Conservation (phyloP, 2,113 vertebrate species). For the Scophthalmus maximus region DNA sequence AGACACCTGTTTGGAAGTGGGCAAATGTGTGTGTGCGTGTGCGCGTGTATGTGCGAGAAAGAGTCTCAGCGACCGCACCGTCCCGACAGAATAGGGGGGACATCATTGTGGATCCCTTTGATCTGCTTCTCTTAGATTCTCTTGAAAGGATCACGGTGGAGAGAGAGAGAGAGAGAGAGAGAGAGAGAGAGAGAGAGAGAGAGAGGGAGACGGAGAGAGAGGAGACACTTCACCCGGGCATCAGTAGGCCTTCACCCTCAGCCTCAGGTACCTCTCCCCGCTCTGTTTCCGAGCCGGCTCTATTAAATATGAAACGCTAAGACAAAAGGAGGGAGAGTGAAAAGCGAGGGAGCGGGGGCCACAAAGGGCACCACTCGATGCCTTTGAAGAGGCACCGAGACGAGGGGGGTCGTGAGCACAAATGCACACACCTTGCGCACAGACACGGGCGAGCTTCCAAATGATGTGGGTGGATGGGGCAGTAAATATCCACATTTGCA, state of each 20-base stretch:
- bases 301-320: slow-evolving; percentile 86
- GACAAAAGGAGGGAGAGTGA: slow-evolving; percentile 81
- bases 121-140: slow-evolving; percentile 79
- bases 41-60: background rate
- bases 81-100: slow-evolving; percentile 72
- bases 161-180: slow-evolving; percentile 8
- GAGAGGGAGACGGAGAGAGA: slow-evolving; percentile 46
- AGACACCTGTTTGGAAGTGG: slow-evolving; percentile 73
- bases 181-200: slow-evolving; percentile 46
- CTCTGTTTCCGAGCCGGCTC: slow-evolving; percentile 80
- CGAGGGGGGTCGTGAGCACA: slow-evolving; percentile 70
- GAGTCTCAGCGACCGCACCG: slow-evolving; percentile 55
- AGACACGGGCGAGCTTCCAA: slow-evolving; percentile 28
- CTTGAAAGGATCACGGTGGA: slow-evolving; percentile 78
- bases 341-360: slow-evolving; percentile 67
- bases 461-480: slow-evolving; percentile 68
- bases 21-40: slow-evolving; percentile 4
- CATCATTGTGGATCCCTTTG: slow-evolving; percentile 81
- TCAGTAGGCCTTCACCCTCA: slow-evolving; percentile 75
- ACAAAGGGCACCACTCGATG: slow-evolving; percentile 81
- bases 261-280: slow-evolving; percentile 78
- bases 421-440: slow-evolving; percentile 52
- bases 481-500: slow-evolving; percentile 71
- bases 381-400: slow-evolving; percentile 83
- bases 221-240: slow-evolving; percentile 79